phyloP scores from a whole-genome alignment of 2,888 invertebrate genomes.

The Cybosia mesomella region DNA sequence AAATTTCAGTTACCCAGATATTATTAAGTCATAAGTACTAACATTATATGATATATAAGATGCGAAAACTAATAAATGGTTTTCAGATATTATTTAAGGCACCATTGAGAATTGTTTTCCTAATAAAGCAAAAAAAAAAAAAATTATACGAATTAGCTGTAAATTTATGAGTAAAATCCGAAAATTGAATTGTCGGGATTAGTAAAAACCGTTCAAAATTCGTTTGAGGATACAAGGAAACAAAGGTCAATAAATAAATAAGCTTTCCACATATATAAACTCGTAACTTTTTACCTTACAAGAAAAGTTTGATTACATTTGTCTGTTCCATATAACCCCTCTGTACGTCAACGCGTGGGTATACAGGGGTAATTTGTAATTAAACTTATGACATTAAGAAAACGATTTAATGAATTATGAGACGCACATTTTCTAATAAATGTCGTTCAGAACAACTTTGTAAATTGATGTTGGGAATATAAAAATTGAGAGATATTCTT shows the following conservation, averaged over 20 bases:
- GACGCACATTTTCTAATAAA: background rate
- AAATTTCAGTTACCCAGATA: no score
- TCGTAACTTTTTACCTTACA: slow-evolving; percentile 19
- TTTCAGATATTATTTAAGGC: no score
- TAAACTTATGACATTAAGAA: slow-evolving; percentile 40
- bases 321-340: slow-evolving; percentile 29
- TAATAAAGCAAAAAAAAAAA: no score
- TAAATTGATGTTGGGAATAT: no score
- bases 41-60: no score
- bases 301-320: slow-evolving; percentile 45
- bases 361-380: slow-evolving; percentile 36
- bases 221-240: slow-evolving; percentile 7
- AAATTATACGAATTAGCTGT: no score
- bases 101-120: no score
- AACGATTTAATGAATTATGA: slow-evolving; percentile 22
- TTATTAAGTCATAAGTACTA: no score
- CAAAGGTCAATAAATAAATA: slow-evolving; percentile 27
- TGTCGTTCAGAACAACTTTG: background rate
- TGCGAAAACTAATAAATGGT: no score
- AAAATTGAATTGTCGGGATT: background rate
- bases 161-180: no score
- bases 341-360: background rate
- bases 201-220: background rate
- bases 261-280: slow-evolving; percentile 8
- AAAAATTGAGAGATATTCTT: no score